Percentiles rank a stretch among this genome's conserved stretches.
Evolutionary conservation across 2,888 invertebrate species (phyloP).

Genomic region (Trilocha varians): DNA sequence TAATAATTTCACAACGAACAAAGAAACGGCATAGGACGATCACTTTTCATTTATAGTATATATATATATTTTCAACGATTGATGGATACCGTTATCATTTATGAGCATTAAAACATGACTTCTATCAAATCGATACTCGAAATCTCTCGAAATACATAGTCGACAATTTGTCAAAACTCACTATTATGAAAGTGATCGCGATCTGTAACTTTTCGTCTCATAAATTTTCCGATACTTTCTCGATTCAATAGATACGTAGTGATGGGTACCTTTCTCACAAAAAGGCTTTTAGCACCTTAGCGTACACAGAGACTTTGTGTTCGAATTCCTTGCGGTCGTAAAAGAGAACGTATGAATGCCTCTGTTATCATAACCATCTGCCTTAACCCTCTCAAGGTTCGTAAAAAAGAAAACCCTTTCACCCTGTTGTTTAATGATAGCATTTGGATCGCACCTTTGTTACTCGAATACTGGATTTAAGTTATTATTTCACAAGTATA

Average conservation of each 20-base stretch:
- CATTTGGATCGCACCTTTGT: neutral
- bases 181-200: slow-evolving; percentile 3
- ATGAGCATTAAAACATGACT: too few species aligned
- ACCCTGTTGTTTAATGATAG: slow-evolving; percentile 28
- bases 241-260: slow-evolving; percentile 39
- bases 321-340: slow-evolving; percentile 38
- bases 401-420: slow-evolving; percentile 26
- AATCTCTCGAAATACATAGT: neutral
- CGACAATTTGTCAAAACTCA: slow-evolving; percentile 3
- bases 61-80: too few species aligned
- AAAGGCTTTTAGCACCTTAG: slow-evolving; percentile 41
- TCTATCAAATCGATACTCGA: too few species aligned
- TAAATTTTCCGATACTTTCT: slow-evolving; percentile 44
- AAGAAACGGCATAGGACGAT: too few species aligned
- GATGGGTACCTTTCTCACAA: slow-evolving; percentile 39
- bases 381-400: slow-evolving; percentile 16
- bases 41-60: too few species aligned
- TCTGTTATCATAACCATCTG: slow-evolving; percentile 29
- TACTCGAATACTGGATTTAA: too few species aligned
- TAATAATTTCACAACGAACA: too few species aligned
- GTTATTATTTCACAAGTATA: too few species aligned
- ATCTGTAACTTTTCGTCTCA: slow-evolving; percentile 35
- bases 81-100: too few species aligned
- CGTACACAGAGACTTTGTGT: slow-evolving; percentile 38
- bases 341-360: slow-evolving; percentile 40